Evolutionary conservation across 2,113 vertebrate species (phyloP), one percentile per base, ranked within the genome.

Genomic region (Girardinichthys multiradiatus): DNA sequence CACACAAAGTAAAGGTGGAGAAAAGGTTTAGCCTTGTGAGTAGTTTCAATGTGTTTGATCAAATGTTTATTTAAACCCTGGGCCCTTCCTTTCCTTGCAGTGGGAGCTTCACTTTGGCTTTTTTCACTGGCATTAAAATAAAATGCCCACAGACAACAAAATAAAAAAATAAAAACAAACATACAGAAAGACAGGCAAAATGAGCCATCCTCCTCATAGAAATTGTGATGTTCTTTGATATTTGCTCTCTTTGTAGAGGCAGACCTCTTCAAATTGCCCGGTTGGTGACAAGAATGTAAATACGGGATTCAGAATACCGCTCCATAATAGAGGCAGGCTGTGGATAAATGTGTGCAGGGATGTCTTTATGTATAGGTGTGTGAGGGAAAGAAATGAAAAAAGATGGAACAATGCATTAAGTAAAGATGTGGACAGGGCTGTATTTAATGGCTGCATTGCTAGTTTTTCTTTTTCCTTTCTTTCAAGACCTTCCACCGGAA

Each of bases 141-240:
- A 72, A 76, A 35, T 77, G 82, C 74, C 73, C 80, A 65, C 39
- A 63, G 68, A 68, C 48, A 83, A 72, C 70, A 75, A 42, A 74
- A 77, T 60, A 45, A 45, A 45, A 42, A 14, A 39, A 8, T 57
- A 65, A 64, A 9, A 58, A 35, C 69, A 26, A 70, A 64, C 45
- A 64, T 11, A 63, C 70, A 78, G 57, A 82, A 74, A 77, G 66
- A 74, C 67, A 75, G 64, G 57, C 63, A 74, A 84, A 90, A 87
- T 83, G 74, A 80, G 75, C 74, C 45, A 59, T 82, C 84, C 72
- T 78, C 75, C 85, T 85, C 84, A 51, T 70, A 82, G 85, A 87
- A 81, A 87, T 80, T 80, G 85, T 80, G 79, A 84, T 77, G 78
- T 79, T 87, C 81, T 90, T 87, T 91, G 83, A 90, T 88, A 83